Conservation (phyloP, 2,113 vertebrate genomes). For the Aptenodytes forsteri region DNA sequence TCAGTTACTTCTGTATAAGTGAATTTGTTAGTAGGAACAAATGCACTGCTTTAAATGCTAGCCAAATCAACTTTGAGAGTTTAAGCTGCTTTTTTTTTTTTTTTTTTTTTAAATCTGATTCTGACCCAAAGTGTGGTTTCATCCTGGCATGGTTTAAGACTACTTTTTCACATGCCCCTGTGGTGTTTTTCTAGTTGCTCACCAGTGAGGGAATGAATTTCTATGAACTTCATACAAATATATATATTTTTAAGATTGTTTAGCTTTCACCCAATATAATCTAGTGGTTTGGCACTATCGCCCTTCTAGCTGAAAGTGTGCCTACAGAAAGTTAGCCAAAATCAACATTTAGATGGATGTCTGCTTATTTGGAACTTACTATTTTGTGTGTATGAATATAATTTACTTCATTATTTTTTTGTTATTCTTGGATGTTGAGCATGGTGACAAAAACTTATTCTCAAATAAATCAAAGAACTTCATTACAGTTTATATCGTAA, state of each 20-base stretch:
- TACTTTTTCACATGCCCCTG: not conserved
- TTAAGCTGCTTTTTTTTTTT: not conserved
- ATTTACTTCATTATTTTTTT: not conserved
- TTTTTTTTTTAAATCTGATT: not conserved
- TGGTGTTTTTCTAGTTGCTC: not conserved
- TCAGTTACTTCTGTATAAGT: not conserved
- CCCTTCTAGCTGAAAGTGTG: not conserved
- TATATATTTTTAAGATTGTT: not conserved
- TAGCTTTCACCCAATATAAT: not conserved
- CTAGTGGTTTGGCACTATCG: not conserved
- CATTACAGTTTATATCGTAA: not conserved
- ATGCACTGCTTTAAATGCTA: not conserved
- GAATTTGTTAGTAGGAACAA: not conserved
- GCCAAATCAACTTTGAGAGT: not conserved
- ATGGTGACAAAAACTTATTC: not conserved
- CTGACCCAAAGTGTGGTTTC: not conserved
- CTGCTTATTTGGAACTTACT: not conserved
- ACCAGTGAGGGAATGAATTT: not conserved
- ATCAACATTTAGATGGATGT: not conserved
- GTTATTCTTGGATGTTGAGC: not conserved
- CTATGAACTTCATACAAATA: not conserved
- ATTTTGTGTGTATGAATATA: not conserved
- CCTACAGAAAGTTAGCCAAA: not conserved
- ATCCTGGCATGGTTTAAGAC: not conserved
- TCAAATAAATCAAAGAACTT: not conserved